These are phyloP conservation scores for rabbit (Oryctolagus cuniculus) DNA, from an alignment of 2,113 vertebrate species.

Conservation along the genomic window DNA sequence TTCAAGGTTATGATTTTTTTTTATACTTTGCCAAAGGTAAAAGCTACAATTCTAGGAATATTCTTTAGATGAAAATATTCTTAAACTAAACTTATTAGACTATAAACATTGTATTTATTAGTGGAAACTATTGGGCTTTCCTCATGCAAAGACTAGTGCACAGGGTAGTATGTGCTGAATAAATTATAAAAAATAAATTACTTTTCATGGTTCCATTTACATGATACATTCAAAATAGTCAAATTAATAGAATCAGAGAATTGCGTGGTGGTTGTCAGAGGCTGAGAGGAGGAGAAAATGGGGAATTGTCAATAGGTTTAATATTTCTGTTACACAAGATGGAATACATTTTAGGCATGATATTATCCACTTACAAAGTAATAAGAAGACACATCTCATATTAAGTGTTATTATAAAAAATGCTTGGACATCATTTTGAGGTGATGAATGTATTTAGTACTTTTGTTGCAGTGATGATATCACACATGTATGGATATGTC, in stretches of 20 bases:
- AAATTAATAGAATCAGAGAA: background rate
- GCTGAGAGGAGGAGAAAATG: background rate
- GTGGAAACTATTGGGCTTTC: background rate
- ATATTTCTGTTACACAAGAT: background rate
- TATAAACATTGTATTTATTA: background rate
- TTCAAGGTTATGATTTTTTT: background rate
- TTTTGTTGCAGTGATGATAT: background rate
- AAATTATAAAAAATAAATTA: background rate
- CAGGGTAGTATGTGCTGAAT: background rate
- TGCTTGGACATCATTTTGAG: background rate
- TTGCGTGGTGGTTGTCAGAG: background rate
- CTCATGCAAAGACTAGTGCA: background rate
- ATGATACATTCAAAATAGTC: background rate
- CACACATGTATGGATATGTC: background rate
- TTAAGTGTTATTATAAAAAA: background rate
- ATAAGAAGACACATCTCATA: background rate
- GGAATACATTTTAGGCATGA: background rate
- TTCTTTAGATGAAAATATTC: background rate
- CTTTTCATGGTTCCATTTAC: background rate
- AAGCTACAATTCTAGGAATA: background rate
- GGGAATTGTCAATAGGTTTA: background rate
- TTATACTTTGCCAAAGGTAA: background rate
- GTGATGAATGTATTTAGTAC: background rate
- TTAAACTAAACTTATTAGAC: background rate
- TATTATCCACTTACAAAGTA: background rate